Base-by-base conservation (phyloP, 2,113 vertebrate genomes). In the Illadopsis cleaveri region DNA sequence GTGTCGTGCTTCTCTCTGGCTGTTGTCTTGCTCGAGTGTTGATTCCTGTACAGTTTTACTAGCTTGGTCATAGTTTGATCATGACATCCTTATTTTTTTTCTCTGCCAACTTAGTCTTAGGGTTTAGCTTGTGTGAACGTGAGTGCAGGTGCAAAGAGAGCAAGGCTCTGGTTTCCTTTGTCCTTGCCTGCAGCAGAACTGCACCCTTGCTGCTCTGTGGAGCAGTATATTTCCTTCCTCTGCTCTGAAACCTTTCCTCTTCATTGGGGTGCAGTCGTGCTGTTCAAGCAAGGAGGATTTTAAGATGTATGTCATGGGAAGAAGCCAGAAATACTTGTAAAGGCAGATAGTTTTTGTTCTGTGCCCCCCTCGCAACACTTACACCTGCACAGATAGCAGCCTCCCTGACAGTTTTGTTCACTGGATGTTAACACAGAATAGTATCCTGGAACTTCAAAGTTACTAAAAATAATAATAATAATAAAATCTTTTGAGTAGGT, bases 51-150 rank as follows among this genome's bases (percentile, higher is more conserved):
- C 15, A 3, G 45, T 83, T 71, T 22, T 17, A 71, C 6, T 3
- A 27, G 9, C n/a, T 64, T 37, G 30, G 15, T 78, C 3, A 0
- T 9, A 8, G 28, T 28, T 54, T 53, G 6, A 35, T 37, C 4
- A 0, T 44, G 48, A 37, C 1, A 1, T 13, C 13, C 38, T 10
- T 48, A 2, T 20, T 50, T 44, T 25, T 15, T 7, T 4, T 5
- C 2, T 1, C 0, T 0, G 5, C 1, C 3, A 19, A 0, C 5
- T 33, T 18, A 19, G 9, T 25, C 7, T 48, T 56, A 4, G 24
- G 3, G 5, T 76, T 87, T 78, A 56, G 12, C 14, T 69, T 35
- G 14, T 37, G 19, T 15, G 9, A 78, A 10, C 11, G 1, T 4
- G 7, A 14, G 10, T 22, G 30, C 5, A 8, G 25, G 7, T 82